Evolutionary conservation across 2,888 invertebrate species (phyloP), one percentile per base, ranked within the genome.

Genomic region (Ptycholaimellus sp.): DNA sequence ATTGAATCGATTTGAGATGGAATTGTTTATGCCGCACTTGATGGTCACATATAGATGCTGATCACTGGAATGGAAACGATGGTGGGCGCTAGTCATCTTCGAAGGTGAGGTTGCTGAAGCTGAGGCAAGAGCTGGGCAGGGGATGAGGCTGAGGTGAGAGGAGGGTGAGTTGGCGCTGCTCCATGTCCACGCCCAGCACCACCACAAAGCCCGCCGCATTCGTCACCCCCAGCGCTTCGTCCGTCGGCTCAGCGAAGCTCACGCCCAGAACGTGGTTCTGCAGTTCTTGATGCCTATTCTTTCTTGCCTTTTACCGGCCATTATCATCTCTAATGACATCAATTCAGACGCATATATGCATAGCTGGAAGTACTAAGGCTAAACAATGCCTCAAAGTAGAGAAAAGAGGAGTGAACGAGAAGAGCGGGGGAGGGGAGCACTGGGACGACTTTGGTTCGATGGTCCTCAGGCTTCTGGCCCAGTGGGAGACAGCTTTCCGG

Each of bases 401-500:
- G 20, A 33, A 33, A 33, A 20, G 13, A 7, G 30, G 14, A 7
- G 30, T 17, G 6, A 30, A 30, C 30, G 6, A 14, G 6, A 30
- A 30, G 6, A 13, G 7, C 25, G 6, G 25, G 25, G 5, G 19
- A 18, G 32, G 20, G n/a, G 7, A 19, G 14, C 7, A 22, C 22
- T 9, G 23, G n/a, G 13, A 18, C 6, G 4, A 51, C 51, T 45
- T 49, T 49, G 17, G 50, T 52, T 28, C 48, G 42, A 30, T 49
- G 48, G 61, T 90, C 87, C 56, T 78, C 78, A 0, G 72, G 63
- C 53, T 79, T 80, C 82, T 87, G 87, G 35, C 90, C 93, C 40
- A 87, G 69, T 1, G 93, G 93, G 72, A 93, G 73, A 59, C 87
- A 85, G 2, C 87, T 87, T 53, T 80, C 82, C 0, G 93, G 90